These are phyloP conservation scores for Esperia sulphurella DNA, from an alignment of 2,888 invertebrate genomes.

Conservation along the genomic window DNA sequence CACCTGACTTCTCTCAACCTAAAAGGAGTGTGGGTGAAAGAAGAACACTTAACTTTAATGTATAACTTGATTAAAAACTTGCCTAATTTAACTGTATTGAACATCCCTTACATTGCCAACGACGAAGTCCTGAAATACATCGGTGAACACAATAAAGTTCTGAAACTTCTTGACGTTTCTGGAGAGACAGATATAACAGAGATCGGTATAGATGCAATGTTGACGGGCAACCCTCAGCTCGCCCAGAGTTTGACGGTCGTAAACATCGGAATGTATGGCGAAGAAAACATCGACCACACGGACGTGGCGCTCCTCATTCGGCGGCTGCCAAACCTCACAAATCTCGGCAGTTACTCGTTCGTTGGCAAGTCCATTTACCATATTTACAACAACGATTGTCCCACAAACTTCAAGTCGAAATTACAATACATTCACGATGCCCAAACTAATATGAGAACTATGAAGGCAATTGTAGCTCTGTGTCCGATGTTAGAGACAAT, in stretches of 20 bases:
- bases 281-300: conserved; percentile 83
- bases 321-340: conserved; percentile 81
- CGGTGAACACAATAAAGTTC: conserved; percentile 72
- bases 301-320: conserved; percentile 82
- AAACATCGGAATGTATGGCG: conserved; percentile 85
- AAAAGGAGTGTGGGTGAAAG: conserved; percentile 87
- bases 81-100: conserved; percentile 78
- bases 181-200: conserved; percentile 85
- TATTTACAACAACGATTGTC: conserved; percentile 74
- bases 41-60: conserved; percentile 82
- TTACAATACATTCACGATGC: conserved; percentile 84
- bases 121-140: conserved; percentile 83
- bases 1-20: conserved; percentile 82
- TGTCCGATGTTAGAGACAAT: conserved; percentile 83
- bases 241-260: conserved; percentile 79
- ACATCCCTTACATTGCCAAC: conserved; percentile 85
- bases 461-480: conserved; percentile 78
- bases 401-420: conserved; percentile 79
- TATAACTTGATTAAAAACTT: conserved; percentile 80
- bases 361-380: conserved; percentile 81
- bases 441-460: conserved; percentile 77
- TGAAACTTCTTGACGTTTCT: conserved; percentile 83
- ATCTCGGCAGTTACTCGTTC: conserved; percentile 83
- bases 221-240: conserved; percentile 71
- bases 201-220: conserved; percentile 80